Conservation (phyloP, 2,888 invertebrate genomes). For the Clepsis dumicolana region DNA sequence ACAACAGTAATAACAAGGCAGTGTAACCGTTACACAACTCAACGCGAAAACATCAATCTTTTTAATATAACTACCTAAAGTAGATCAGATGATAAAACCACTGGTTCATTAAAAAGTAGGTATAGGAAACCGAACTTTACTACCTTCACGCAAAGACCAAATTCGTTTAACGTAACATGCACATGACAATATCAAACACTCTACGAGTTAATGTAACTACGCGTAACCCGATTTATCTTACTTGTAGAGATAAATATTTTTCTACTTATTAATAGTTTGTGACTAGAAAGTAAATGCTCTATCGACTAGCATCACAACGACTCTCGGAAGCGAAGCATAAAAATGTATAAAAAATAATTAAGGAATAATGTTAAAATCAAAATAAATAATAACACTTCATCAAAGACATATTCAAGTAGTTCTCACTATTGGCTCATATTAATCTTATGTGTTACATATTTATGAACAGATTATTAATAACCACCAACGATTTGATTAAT, state of each 20-base stretch:
- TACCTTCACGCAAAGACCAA: slow-evolving; percentile 32
- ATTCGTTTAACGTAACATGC: slow-evolving; percentile 46
- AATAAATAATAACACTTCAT: slow-evolving; percentile 21
- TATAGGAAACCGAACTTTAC: slow-evolving; percentile 19
- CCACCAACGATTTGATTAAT: slow-evolving; percentile 50
- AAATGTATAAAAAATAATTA: slow-evolving; percentile 61
- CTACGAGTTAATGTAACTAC: slow-evolving; percentile 45
- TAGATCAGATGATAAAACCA: slow-evolving; percentile 15
- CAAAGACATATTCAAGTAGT: neutral
- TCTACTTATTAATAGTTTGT: slow-evolving; percentile 37
- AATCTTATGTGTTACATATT: slow-evolving; percentile 48
- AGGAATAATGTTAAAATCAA: slow-evolving; percentile 34
- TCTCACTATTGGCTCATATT: slow-evolving; percentile 63
- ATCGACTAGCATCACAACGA: slow-evolving; percentile 56
- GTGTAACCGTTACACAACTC: slow-evolving; percentile 58
- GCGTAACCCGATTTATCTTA: slow-evolving; percentile 34
- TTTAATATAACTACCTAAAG: slow-evolving; percentile 30
- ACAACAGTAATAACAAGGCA: slow-evolving; percentile 58
- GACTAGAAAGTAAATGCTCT: slow-evolving; percentile 45
- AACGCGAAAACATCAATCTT: slow-evolving; percentile 52
- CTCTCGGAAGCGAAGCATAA: slow-evolving; percentile 65
- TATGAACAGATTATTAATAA: slow-evolving; percentile 50
- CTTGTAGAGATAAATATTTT: slow-evolving; percentile 26
- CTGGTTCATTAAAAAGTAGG: slow-evolving; percentile 32
- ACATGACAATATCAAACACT: slow-evolving; percentile 51